Base-by-base conservation (phyloP, 1,140 invertebrate species). In the Leptonema lineaticorne region DNA sequence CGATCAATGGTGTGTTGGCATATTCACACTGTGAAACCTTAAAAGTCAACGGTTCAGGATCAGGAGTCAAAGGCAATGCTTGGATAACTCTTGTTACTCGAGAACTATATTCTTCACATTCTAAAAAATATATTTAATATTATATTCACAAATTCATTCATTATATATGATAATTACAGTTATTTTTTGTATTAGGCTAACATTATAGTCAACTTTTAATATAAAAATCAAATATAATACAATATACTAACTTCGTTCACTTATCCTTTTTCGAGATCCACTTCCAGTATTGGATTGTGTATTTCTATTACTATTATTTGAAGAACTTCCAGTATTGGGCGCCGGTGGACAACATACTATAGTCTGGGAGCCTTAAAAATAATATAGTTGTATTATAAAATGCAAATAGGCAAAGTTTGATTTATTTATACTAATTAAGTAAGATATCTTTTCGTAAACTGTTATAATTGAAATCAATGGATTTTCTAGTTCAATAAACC, bases 61-160 rank as follows among this genome's bases (percentile, higher is more conserved):
- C 46, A 20, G 45, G 45, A 11, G 50, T 27, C 26, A 64, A 33
- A 8, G 62, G 62, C 9, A 64, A 20, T 24, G 62, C 62, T 8
- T 9, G 1, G 29, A 64, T 27, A 1, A 20, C 46, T 29, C 14
- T 30, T 18, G 16, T 16, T 29, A 64, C 62, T 50, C 14, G 9
- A 2, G 33, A 45, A 37, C 62, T 64, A 27, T 64, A 64, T 64
- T 50, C 45, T 6, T 64, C 62, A 24, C 62, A 64, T 64, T 64
- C 62, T 64, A 59, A 45, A 62, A 2, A 45, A 58, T 3, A 4
- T 4, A 58, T 58, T 14, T 6, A 33, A 57, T 28, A 5, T 28
- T 16, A 57, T n/a, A n/a, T n/a, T n/a, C n/a, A n/a, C n/a, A 57
- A 57, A 28, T 2, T 28, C 6, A 28, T 28, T 6, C 14, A 28